These are phyloP conservation scores for Pholis gunnellus DNA, from an alignment of 2,113 vertebrate genomes.

Conservation along the genomic window DNA sequence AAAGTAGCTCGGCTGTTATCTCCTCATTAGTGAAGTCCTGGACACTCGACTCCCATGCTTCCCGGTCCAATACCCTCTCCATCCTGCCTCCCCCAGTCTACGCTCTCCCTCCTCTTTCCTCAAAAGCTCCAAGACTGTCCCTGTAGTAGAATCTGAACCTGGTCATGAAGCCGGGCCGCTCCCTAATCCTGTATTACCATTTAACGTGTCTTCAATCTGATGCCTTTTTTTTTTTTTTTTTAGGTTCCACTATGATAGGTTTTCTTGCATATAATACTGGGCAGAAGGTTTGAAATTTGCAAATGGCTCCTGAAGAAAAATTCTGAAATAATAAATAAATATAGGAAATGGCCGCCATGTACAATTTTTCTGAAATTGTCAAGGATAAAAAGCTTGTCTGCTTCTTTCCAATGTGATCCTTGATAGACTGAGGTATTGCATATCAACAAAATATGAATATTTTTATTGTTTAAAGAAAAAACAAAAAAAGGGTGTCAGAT, in stretches of 20 bases:
- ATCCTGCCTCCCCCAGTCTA: slow-evolving; percentile 55
- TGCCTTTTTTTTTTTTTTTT: slow-evolving; percentile 46
- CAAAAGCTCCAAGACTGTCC: slow-evolving; percentile 35
- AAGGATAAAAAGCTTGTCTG: background rate
- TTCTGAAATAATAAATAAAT: background rate
- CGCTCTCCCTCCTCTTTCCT: slow-evolving; percentile 59
- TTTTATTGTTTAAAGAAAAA: background rate
- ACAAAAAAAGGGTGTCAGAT: slow-evolving; percentile 62
- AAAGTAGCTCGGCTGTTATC: slow-evolving; percentile 44
- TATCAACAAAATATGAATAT: background rate
- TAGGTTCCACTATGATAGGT: background rate
- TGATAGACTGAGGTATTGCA: background rate
- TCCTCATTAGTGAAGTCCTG: slow-evolving; percentile 63
- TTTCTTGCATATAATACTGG: slow-evolving; percentile 64
- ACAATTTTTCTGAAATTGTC: background rate
- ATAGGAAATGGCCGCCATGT: background rate
- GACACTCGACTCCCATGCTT: slow-evolving; percentile 66
- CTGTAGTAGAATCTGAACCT: slow-evolving; percentile 51
- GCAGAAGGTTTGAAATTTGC: slow-evolving; percentile 59
- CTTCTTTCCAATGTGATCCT: background rate
- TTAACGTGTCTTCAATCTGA: slow-evolving; percentile 50
- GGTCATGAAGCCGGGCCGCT: slow-evolving; percentile 24
- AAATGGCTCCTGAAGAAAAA: slow-evolving; percentile 27
- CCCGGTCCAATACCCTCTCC: slow-evolving; percentile 61
- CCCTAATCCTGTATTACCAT: slow-evolving; percentile 28